These are phyloP conservation scores for Alethe diademata DNA, from an alignment of 2,113 vertebrate species.

Conservation along the genomic window DNA sequence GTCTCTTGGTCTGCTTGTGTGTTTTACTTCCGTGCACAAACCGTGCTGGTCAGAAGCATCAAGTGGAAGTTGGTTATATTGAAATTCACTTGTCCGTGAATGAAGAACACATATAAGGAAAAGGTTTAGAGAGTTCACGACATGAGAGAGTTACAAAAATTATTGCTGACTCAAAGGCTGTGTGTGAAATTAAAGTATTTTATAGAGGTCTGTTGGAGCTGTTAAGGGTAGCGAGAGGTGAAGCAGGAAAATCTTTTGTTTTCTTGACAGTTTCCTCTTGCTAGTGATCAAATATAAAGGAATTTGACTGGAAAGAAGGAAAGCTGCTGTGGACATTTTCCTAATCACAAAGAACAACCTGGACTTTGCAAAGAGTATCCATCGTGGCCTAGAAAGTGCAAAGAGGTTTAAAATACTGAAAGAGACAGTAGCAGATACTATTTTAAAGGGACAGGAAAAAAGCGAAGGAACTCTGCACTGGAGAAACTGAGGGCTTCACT, in stretches of 20 bases:
- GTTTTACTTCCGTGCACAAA: background rate
- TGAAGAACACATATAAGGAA: background rate
- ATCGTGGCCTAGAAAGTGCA: background rate
- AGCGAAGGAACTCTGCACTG: background rate
- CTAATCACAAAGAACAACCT: background rate
- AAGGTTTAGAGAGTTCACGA: background rate
- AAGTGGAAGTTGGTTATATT: background rate
- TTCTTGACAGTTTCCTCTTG: background rate
- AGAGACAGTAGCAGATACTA: background rate
- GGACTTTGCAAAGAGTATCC: background rate
- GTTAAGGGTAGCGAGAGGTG: background rate
- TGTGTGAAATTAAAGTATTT: no score
- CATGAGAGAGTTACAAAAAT: background rate
- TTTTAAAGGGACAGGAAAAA: background rate
- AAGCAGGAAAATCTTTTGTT: background rate
- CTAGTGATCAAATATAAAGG: background rate
- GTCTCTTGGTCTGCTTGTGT: background rate
- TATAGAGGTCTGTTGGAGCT: background rate
- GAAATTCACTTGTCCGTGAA: background rate
- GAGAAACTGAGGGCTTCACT: background rate
- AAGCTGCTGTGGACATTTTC: background rate
- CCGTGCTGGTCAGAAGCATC: background rate
- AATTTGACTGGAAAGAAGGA: background rate
- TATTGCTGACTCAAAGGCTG: background rate
- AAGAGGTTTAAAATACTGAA: background rate